phyloP scores from a whole-genome alignment of 2,113 vertebrate genomes.

The Malurus elegans region DNA sequence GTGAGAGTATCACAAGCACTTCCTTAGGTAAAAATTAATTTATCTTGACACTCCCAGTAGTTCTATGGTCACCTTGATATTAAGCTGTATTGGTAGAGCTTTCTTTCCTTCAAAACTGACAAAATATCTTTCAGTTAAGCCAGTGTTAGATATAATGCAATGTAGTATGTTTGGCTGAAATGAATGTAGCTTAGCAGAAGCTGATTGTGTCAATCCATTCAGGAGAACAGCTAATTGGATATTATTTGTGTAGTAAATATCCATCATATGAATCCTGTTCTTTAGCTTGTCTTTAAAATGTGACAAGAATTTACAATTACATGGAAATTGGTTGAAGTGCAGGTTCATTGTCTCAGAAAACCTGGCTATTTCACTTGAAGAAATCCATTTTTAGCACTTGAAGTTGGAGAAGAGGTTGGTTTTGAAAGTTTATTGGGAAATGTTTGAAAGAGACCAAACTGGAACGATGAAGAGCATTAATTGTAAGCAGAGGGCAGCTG shows the following conservation, averaged over 20 bases:
- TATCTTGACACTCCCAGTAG: neutral
- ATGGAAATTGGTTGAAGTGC: neutral
- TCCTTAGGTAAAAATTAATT: neutral
- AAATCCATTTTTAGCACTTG: neutral
- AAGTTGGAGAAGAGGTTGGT: neutral
- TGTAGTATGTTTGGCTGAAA: neutral
- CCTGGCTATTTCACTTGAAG: neutral
- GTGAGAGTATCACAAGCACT: neutral
- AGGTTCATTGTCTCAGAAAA: neutral
- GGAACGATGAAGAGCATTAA: neutral
- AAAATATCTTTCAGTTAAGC: neutral
- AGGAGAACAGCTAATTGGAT: neutral
- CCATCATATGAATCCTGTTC: neutral
- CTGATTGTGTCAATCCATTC: neutral
- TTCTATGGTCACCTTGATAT: neutral
- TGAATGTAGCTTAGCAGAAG: neutral
- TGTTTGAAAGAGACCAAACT: neutral
- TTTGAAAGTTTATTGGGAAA: neutral
- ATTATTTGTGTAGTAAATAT: neutral
- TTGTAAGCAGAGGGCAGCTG: slow-evolving; percentile 38
- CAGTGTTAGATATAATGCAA: neutral
- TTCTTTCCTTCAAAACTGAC: neutral
- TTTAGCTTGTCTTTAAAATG: neutral
- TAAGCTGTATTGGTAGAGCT: neutral
- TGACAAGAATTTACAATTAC: neutral